Evolutionary conservation across 2,888 invertebrate genomes (phyloP).

Genomic region (Ophion costatus): DNA sequence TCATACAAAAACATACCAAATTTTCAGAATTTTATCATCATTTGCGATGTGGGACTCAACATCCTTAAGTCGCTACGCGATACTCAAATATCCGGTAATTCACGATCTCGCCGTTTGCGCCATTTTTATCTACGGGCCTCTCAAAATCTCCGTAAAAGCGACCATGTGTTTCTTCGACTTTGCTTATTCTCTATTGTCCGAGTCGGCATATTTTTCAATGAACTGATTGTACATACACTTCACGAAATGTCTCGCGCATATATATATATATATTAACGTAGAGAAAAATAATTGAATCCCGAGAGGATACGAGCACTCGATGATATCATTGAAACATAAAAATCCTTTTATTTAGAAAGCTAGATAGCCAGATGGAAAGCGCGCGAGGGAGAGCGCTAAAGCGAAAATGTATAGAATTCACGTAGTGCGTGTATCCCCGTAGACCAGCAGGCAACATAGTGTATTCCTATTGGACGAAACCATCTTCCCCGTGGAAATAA

Average conservation of each 20-base stretch:
- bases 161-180: constrained; percentile 40
- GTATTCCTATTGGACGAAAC: constrained; percentile 20
- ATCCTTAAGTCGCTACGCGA: constrained; percentile 64
- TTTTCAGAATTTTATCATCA: too few species aligned
- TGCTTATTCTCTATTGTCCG: constrained; percentile 43
- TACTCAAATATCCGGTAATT: constrained; percentile 44
- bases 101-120: constrained; percentile 16
- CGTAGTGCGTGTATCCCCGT: constrained; percentile 38
- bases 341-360: constrained; percentile 27
- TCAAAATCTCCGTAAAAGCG: constrained; percentile 24
- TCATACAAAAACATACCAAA: too few species aligned
- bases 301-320: constrained; percentile 5
- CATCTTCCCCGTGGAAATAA: constrained; percentile 16
- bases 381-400: constrained; percentile 3
- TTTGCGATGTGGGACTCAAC: too few species aligned
- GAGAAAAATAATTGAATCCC: too few species aligned
- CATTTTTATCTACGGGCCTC: background rate
- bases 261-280: background rate
- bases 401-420: constrained; percentile 43
- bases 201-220: constrained; percentile 49
- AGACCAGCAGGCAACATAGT: constrained; percentile 18
- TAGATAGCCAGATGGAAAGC: background rate
- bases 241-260: constrained; percentile 24
- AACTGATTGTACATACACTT: constrained; percentile 59
- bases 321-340: constrained; percentile 39